A percentile compares a stretch with the other conserved stretches of the same genome.
Conservation (phyloP, 2,888 invertebrate genomes). For the Petrolisthes manimaculis region DNA sequence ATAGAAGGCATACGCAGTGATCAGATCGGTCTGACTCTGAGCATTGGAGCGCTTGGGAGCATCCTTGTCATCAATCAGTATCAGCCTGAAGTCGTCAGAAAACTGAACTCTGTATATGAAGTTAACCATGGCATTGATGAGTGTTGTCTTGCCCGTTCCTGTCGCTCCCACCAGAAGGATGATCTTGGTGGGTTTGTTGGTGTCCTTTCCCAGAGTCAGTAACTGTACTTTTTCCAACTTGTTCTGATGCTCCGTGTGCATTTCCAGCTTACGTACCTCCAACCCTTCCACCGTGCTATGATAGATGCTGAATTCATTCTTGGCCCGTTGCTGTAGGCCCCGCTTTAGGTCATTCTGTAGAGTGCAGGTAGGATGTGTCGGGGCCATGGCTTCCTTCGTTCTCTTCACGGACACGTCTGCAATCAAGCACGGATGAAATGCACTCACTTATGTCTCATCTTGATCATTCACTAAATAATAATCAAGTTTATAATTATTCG, state of each 20-base stretch:
- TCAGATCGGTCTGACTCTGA: slow-evolving; percentile 61
- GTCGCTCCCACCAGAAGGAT: slow-evolving; percentile 59
- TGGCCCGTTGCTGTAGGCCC: slow-evolving; percentile 13
- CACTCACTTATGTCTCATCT: too few species aligned
- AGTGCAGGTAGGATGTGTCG: background rate
- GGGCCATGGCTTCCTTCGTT: background rate
- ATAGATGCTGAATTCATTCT: slow-evolving; percentile 17
- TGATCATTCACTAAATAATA: too few species aligned
- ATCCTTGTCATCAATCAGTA: slow-evolving; percentile 56
- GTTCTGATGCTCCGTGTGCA: slow-evolving; percentile 39
- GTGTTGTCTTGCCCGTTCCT: slow-evolving; percentile 62
- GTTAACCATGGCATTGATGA: slow-evolving; percentile 63
- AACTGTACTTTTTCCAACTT: slow-evolving; percentile 36
- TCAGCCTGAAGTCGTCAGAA: slow-evolving; percentile 50
- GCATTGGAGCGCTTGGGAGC: slow-evolving; percentile 53
- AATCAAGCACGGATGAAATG: background rate
- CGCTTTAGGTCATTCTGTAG: background rate
- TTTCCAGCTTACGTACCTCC: slow-evolving; percentile 37
- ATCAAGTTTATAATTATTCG: too few species aligned
- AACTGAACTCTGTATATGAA: slow-evolving; percentile 51
- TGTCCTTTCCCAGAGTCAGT: slow-evolving; percentile 33
- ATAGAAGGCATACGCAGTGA: slow-evolving; percentile 61
- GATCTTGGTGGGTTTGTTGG: slow-evolving; percentile 39
- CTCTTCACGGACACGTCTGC: background rate
- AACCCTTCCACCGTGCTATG: slow-evolving; percentile 31